These are phyloP conservation scores for Rhamnusium bicolor DNA, from an alignment of 2,888 invertebrate genomes.

Conservation along the genomic window DNA sequence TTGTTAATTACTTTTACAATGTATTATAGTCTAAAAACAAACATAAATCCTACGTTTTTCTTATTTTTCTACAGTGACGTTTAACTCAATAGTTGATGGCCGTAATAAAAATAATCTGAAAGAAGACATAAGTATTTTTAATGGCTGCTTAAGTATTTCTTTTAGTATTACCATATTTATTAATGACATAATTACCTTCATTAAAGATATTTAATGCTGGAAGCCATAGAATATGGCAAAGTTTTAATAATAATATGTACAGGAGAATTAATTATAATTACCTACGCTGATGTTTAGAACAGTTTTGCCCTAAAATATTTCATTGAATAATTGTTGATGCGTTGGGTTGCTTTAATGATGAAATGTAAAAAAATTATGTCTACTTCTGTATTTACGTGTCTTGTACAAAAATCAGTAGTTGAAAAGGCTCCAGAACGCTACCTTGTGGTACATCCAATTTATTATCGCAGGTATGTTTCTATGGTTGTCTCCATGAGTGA, in stretches of 20 bases:
- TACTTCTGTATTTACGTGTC: too few relatives aligned
- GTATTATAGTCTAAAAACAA: background rate
- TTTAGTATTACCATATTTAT: slow-evolving; percentile 10
- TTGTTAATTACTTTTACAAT: slow-evolving; percentile 5
- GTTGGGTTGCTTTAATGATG: too few relatives aligned
- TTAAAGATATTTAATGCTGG: slow-evolving; percentile 6
- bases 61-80: background rate
- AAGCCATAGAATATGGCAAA: slow-evolving; percentile 4
- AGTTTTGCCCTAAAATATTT: background rate
- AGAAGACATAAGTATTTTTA: slow-evolving; percentile 17
- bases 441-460: too few relatives aligned
- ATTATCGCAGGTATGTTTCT: too few relatives aligned
- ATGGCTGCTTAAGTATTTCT: background rate
- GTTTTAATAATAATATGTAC: slow-evolving; percentile 13
- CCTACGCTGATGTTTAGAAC: background rate
- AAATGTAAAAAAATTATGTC: too few relatives aligned
- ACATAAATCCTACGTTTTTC: background rate
- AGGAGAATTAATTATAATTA: background rate
- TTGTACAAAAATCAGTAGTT: too few relatives aligned
- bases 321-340: background rate
- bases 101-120: slow-evolving; percentile 8
- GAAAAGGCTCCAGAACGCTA: too few relatives aligned
- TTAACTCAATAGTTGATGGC: slow-evolving; percentile 6
- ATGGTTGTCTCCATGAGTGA: too few relatives aligned
- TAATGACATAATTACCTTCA: slow-evolving; percentile 13